Evolutionary conservation across 2,797 vertebrate genomes (phyloP).

Genomic region (Carcharodon carcharias): DNA sequence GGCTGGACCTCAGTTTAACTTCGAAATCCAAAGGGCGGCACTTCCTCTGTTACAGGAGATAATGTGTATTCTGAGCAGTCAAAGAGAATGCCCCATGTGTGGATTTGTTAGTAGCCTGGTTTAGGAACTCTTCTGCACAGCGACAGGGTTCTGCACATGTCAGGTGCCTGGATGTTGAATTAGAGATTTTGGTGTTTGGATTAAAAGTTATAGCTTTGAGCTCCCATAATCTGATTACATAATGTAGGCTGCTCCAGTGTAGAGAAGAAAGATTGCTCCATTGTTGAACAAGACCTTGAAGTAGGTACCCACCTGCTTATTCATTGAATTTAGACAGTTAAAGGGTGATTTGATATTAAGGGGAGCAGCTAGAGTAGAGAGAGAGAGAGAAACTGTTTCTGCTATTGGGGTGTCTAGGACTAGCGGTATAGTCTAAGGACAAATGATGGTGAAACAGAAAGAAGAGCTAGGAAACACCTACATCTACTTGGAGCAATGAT

Average conservation of each 20-base stretch:
- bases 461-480: neutral
- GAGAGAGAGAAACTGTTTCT: no score
- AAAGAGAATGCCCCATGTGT: neutral
- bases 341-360: no score
- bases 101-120: slow-evolving; percentile 37
- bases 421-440: no score
- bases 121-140: slow-evolving; percentile 35
- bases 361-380: no score
- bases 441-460: neutral
- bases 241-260: neutral
- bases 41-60: neutral
- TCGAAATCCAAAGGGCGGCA: neutral
- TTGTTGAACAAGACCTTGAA: neutral
- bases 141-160: neutral
- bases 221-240: neutral
- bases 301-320: neutral
- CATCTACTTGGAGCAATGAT: neutral
- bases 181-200: neutral
- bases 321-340: neutral
- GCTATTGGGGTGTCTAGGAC: no score
- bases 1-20: neutral
- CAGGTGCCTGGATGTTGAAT: neutral
- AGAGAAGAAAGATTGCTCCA: neutral
- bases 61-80: neutral
- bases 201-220: neutral